Conservation (phyloP, 2,888 invertebrate species). For the Chloroclystis v-ata region DNA sequence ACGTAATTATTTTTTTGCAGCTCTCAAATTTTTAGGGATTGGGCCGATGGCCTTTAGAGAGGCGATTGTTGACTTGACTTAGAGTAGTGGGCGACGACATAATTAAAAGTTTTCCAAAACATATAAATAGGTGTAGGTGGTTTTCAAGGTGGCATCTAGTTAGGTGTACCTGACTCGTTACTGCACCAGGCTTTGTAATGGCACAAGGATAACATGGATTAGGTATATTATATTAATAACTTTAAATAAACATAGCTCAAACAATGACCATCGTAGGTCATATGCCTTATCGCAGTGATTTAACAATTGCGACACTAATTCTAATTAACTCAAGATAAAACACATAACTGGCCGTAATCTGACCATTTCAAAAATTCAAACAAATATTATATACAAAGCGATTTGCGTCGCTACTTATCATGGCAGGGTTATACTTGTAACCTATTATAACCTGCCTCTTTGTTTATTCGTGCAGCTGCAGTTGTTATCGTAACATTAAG, state of each 20-base stretch:
- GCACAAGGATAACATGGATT: slow-evolving; percentile 12
- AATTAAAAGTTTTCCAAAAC: slow-evolving; percentile 65
- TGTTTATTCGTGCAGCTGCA: slow-evolving; percentile 68
- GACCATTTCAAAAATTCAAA: slow-evolving; percentile 44
- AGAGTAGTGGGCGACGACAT: slow-evolving; percentile 52
- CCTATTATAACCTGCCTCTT: slow-evolving; percentile 39
- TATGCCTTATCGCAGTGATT: slow-evolving; percentile 21
- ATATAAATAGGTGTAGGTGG: slow-evolving; percentile 52
- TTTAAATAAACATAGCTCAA: slow-evolving; percentile 24
- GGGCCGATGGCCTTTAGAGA: slow-evolving; percentile 27
- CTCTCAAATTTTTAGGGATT: slow-evolving; percentile 22
- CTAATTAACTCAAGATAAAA: slow-evolving; percentile 60
- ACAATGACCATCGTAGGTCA: slow-evolving; percentile 23
- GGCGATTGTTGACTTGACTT: slow-evolving; percentile 17
- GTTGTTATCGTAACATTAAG: slow-evolving; percentile 69
- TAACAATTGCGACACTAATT: slow-evolving; percentile 49
- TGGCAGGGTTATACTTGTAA: slow-evolving; percentile 48
- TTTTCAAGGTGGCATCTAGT: slow-evolving; percentile 23
- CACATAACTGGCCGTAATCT: slow-evolving; percentile 50
- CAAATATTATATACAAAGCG: slow-evolving; percentile 39
- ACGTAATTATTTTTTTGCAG: slow-evolving; percentile 22
- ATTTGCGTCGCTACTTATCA: slow-evolving; percentile 56
- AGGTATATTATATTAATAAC: slow-evolving; percentile 20
- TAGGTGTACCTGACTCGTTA: too few relatives aligned
- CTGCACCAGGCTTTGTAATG: slow-evolving; percentile 1